Evolutionary conservation across 2,113 vertebrate genomes (phyloP), one percentile per base, ranked within the genome.

Genomic region (Centrocercus urophasianus): DNA sequence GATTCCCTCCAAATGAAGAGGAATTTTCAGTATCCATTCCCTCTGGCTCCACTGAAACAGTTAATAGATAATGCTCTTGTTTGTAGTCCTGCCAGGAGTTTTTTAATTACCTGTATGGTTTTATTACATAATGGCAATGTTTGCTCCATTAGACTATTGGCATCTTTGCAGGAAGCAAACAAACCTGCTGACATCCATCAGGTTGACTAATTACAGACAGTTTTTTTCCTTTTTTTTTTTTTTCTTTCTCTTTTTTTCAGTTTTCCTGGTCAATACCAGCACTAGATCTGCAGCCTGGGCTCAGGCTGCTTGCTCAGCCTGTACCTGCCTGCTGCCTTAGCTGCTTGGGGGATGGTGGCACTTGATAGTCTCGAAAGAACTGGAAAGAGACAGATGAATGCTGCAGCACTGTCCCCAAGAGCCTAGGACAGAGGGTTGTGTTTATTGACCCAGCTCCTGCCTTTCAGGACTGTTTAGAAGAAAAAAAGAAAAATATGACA

Each of bases 161-260:
- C 93, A 89, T 86, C 87, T 90, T 54, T 50, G 60, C 84, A 95
- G 89, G 93, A 87, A 95, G 82, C 82, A 93, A 93, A 91, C 89
- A 89, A 96, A 93, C 74, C 75, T 60, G 25, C 71, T 91, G 84
- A 67, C 93, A 96, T 96, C 94, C 87, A 85, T 96, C 94, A 92
- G 20, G n/a, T 43, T 94, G 96, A 95, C 81, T 83, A 91, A 96
- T 94, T 90, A 85, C 94, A 80, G 67, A 6, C 64, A 67, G 15
- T 87, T 87, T 92, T 71, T 96, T 94, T 90, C 83, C 70, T 91
- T 96, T 90, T n/a, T 19, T 32, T 30, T 30, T 56, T 17, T 54
- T 56, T 56, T 52, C 42, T 47, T 47, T 47, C 19, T 47, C 15
- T 54, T 56, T 30, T 30, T 95, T 77, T n/a, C 56, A 47, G 74